Conservation (phyloP, 2,113 vertebrate genomes). For the Carlito syrichta region DNA sequence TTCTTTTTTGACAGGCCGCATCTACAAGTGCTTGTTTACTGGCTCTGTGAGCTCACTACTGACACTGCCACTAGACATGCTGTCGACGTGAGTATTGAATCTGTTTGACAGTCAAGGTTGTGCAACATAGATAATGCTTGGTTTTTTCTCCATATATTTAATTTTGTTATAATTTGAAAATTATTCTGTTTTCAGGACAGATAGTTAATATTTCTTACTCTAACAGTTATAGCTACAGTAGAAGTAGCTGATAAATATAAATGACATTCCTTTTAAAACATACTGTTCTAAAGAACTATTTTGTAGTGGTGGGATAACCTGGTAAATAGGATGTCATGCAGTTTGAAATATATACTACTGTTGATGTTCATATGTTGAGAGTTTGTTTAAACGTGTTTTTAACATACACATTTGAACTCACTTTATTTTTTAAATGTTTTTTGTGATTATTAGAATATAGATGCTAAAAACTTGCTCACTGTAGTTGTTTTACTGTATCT, state of each 20-base stretch:
- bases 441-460: neutral
- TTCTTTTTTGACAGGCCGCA: slow-evolving; percentile 87
- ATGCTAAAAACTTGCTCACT: neutral
- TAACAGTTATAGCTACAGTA: neutral
- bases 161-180: neutral
- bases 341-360: neutral
- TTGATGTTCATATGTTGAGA: neutral
- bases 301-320: neutral
- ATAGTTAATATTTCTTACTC: neutral
- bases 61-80: slow-evolving; percentile 96
- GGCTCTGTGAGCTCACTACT: slow-evolving; percentile 98
- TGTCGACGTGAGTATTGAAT: slow-evolving; percentile 93
- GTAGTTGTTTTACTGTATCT: neutral
- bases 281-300: neutral
- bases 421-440: neutral
- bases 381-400: neutral
- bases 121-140: neutral
- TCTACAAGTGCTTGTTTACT: slow-evolving; percentile 99
- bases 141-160: neutral
- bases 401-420: neutral
- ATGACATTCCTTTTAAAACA: neutral
- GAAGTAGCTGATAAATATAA: neutral
- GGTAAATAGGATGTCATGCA: neutral
- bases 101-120: neutral
- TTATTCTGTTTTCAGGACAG: neutral